These are phyloP conservation scores for Limulus polyphemus DNA, from an alignment of 2,888 invertebrate genomes.

Conservation along the genomic window DNA sequence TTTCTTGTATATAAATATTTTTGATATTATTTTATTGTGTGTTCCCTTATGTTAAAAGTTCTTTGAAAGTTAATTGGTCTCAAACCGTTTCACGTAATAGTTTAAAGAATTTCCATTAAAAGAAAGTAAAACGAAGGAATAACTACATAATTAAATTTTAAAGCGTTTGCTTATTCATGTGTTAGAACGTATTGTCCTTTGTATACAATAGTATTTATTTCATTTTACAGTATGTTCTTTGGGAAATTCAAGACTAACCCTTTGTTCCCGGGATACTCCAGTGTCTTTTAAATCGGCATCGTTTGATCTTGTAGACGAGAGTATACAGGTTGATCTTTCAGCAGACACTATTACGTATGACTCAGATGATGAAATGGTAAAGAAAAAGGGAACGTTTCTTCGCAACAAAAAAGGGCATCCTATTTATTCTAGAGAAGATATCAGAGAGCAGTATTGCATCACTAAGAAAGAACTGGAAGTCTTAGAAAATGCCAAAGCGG, in stretches of 20 bases:
- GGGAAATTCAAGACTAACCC: conserved; percentile 21
- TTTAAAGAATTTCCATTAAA: too few relatives aligned
- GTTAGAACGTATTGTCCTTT: too few relatives aligned
- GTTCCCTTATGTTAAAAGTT: too few relatives aligned
- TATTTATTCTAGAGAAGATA: conserved; percentile 70
- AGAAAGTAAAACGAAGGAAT: too few relatives aligned
- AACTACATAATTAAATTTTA: too few relatives aligned
- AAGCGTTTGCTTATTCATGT: too few relatives aligned
- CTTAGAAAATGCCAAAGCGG: conserved; percentile 17
- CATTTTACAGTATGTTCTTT: conserved; percentile 15
- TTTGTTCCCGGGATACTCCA: conserved; percentile 18
- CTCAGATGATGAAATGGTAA: conserved; percentile 62
- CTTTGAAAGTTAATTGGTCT: too few relatives aligned
- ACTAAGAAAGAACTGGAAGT: conserved; percentile 56
- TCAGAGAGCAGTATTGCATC: conserved; percentile 84
- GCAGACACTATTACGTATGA: conserved; percentile 57
- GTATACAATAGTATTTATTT: background rate
- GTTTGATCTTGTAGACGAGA: conserved; percentile 21
- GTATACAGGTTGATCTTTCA: conserved; percentile 45
- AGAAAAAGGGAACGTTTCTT: conserved; percentile 41
- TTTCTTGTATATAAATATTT: too few relatives aligned
- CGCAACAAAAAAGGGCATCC: conserved; percentile 31
- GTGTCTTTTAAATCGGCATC: conserved; percentile 18
- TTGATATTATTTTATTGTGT: too few relatives aligned
- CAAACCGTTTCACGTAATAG: too few relatives aligned